A percentile compares a stretch with the other conserved stretches of the same genome.
Conservation (phyloP, 2,113 vertebrate species). For the Conger conger region DNA sequence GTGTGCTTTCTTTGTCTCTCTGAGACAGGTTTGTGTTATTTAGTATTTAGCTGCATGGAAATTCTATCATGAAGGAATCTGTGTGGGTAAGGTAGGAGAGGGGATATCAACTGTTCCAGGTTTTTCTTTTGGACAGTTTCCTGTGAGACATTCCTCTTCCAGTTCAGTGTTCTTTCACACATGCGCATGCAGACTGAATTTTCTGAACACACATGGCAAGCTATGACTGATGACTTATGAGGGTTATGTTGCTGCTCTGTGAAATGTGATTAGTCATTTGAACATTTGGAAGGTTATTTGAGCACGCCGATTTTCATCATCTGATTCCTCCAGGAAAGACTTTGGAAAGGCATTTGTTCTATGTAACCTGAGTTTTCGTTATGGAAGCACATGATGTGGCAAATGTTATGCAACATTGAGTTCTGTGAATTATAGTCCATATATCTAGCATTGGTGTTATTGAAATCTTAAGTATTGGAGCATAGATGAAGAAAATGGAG, state of each 20-base stretch:
- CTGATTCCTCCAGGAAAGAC: not conserved
- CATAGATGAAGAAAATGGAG: too few relatives aligned
- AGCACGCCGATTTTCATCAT: not conserved
- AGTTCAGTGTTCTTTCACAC: not conserved
- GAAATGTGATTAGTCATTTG: not conserved
- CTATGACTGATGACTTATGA: not conserved
- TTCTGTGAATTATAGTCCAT: not conserved
- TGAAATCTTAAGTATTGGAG: not conserved
- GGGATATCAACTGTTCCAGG: not conserved
- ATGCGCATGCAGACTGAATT: not conserved
- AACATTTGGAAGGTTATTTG: not conserved
- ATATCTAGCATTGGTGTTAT: not conserved
- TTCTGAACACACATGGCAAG: not conserved
- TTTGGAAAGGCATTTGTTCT: not conserved
- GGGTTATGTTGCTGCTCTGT: not conserved
- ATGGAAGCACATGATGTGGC: too few relatives aligned
- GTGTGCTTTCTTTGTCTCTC: not conserved
- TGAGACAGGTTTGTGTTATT: not conserved
- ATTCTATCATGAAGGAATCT: not conserved
- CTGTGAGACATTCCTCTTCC: not conserved
- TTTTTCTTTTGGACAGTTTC: conserved; percentile 10
- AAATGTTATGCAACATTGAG: not conserved
- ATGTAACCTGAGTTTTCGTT: not conserved
- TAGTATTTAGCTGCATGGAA: not conserved
- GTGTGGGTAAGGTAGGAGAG: not conserved